Conservation (phyloP, 1,140 invertebrate genomes). For the Uloborus diversus region DNA sequence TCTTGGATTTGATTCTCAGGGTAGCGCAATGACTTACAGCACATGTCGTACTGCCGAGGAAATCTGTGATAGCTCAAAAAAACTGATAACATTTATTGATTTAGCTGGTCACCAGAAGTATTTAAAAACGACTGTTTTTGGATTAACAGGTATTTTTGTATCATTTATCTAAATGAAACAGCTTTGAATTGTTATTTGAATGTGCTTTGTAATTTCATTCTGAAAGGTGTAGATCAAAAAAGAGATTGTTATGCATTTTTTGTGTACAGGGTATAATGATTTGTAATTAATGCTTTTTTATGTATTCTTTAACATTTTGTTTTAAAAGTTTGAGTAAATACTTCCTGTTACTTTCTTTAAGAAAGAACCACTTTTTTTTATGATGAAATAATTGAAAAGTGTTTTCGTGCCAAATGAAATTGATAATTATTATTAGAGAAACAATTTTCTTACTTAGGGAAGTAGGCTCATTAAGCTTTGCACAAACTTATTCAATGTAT, state of each 20-base stretch:
- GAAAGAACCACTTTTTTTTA: no score
- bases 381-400: no score
- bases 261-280: background rate
- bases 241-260: background rate
- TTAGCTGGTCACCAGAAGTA: slow-evolving; percentile 97
- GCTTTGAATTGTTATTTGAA: background rate
- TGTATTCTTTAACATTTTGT: background rate
- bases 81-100: slow-evolving; percentile 95
- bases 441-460: no score
- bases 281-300: background rate
- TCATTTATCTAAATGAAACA: background rate
- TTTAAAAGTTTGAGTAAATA: background rate
- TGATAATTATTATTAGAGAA: no score
- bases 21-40: slow-evolving; percentile 85
- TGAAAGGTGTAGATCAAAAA: background rate
- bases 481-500: no score
- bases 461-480: no score
- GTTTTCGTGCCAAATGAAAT: no score
- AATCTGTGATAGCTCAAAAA: slow-evolving; percentile 88
- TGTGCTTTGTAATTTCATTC: background rate
- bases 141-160: slow-evolving; percentile 74
- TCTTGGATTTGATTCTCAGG: slow-evolving; percentile 85
- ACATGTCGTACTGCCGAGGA: slow-evolving; percentile 92
- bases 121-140: slow-evolving; percentile 92
- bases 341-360: no score